Base-by-base conservation (phyloP, 2,797 vertebrate genomes). In the Myiotriccus ornatus region DNA sequence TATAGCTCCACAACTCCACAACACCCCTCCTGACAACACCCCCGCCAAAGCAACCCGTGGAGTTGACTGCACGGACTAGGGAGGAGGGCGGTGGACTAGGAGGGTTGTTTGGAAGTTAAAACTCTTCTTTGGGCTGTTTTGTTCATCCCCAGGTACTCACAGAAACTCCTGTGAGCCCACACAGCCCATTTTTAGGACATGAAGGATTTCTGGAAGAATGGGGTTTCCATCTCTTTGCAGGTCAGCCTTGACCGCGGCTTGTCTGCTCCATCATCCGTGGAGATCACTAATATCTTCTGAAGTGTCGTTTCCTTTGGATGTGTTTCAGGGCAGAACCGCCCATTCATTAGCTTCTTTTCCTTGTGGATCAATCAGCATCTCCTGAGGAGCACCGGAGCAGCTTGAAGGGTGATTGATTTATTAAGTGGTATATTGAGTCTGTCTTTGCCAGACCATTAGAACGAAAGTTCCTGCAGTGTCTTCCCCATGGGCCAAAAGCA, bases 341-440 rank as follows among this genome's bases (percentile, higher is more conserved):
- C 68, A 25, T 60, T 93, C 63, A 22, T 94, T 94, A 95, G 43
- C 23, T 70, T 69, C 30, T 34, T 82, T 53, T 82, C 78, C 52
- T 35, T 55, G 52, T 39, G 68, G 89, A 77, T 87, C 94, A 87
- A 53, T 92, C 84, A 75, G 46, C 46, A 50, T 93, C 75, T 71
- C 57, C 90, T 57, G 83, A 87, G 96, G 79, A 57, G 64, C 79
- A 87, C 49, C 47, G 82, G 64, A 92, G 91, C 84, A 97, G 52
- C 87, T 79, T 62, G 88, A 67, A 90, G 53, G 67, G 41, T 90
- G 64, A 91, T 90, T 91, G 90, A 89, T 97, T 92, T 91, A 91
- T 81, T 56, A 87, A 81, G 87, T 89, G 75, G 46, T 83, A 11
- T 64, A 28, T 53, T 37, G 49, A 67, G 46, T 53, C 67, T 32